These are phyloP conservation scores for Nerophis ophidion DNA, from an alignment of 2,113 vertebrate species.

Conservation along the genomic window DNA sequence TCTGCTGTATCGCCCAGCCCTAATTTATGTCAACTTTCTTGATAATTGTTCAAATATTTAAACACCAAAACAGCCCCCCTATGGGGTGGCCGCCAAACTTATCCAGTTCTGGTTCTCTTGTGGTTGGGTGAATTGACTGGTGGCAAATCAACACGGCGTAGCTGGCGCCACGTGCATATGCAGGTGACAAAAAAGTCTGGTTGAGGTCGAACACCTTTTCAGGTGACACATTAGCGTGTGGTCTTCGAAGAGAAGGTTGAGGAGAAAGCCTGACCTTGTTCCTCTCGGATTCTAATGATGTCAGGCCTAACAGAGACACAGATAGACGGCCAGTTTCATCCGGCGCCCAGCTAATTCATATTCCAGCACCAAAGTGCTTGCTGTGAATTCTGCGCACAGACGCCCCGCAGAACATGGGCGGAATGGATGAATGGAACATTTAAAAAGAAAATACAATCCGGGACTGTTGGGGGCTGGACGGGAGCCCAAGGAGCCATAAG, in stretches of 20 bases:
- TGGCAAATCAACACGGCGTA: too few relatives aligned
- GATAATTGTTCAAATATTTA: too few relatives aligned
- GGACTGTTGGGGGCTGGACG: constrained; percentile 64
- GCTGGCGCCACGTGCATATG: too few relatives aligned
- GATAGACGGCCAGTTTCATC: constrained; percentile 40
- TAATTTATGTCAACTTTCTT: too few relatives aligned
- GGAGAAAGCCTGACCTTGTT: constrained; percentile 40
- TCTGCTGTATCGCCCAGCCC: too few relatives aligned
- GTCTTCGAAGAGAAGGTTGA: neutral
- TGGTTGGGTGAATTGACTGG: too few relatives aligned
- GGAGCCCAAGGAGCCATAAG: constrained; percentile 64
- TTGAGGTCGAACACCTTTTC: too few relatives aligned
- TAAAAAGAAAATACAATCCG: constrained; percentile 71
- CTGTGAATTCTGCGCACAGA: constrained; percentile 65
- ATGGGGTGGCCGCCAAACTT: too few relatives aligned
- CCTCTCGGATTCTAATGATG: constrained; percentile 42
- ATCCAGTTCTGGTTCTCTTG: too few relatives aligned
- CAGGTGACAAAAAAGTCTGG: too few relatives aligned
- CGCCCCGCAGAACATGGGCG: constrained; percentile 64
- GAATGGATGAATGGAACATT: constrained; percentile 72
- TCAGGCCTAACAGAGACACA: constrained; percentile 37
- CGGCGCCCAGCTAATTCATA: constrained; percentile 59
- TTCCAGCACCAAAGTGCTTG: constrained; percentile 55
- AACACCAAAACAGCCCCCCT: too few relatives aligned
- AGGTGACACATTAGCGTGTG: too few relatives aligned